Percentiles rank a stretch among this genome's conserved stretches.
These are phyloP conservation scores for Lithosia quadra DNA, from an alignment of 2,888 invertebrate genomes.

Conservation along the genomic window DNA sequence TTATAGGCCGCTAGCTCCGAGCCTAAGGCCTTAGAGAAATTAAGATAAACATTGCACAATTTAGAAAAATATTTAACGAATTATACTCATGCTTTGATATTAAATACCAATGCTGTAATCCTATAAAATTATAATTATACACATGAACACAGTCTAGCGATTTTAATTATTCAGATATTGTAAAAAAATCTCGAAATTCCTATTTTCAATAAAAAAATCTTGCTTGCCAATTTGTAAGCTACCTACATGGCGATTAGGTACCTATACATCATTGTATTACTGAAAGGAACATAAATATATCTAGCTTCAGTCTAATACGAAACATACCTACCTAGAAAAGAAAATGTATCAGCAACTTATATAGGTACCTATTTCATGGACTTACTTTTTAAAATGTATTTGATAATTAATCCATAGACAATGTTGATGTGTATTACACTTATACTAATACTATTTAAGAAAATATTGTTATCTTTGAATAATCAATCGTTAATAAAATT, in stretches of 20 bases:
- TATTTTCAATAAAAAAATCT: too few species aligned
- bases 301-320: too few species aligned
- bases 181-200: too few species aligned
- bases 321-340: too few species aligned
- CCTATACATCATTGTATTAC: too few species aligned
- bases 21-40: conserved; percentile 3
- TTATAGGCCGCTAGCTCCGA: neutral
- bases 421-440: neutral
- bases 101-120: conserved; percentile 18
- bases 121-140: neutral
- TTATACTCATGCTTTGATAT: conserved; percentile 26
- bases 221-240: too few species aligned
- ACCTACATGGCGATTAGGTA: too few species aligned
- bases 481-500: conserved; percentile 46
- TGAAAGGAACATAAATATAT: too few species aligned
- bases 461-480: conserved; percentile 34
- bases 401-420: neutral
- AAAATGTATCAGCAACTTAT: too few species aligned
- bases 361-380: too few species aligned
- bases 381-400: too few species aligned
- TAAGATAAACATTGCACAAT: conserved; percentile 34
- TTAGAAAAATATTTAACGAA: conserved; percentile 12
- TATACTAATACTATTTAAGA: conserved; percentile 11
- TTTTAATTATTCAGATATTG: too few species aligned
- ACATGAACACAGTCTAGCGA: neutral